phyloP scores from a whole-genome alignment of 64 coral and sea anemone genomes.

The Montipora capricornis region DNA sequence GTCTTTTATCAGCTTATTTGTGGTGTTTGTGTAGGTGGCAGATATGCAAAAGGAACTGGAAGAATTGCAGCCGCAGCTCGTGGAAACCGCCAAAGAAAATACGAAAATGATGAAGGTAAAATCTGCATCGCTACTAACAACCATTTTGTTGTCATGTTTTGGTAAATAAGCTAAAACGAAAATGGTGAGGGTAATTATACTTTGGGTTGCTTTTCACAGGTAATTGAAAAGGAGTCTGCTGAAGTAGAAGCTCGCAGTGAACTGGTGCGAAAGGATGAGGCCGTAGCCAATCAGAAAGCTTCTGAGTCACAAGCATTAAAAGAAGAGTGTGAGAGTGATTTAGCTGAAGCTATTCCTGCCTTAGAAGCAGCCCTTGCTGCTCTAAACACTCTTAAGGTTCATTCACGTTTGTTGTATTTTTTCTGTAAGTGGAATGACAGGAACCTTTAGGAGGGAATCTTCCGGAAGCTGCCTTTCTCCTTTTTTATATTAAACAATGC shows the following conservation, averaged over 20 bases:
- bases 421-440: no score
- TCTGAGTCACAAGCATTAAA: constrained; percentile 92
- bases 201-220: constrained; percentile 29
- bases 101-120: constrained; percentile 89
- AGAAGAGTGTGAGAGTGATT: constrained; percentile 93
- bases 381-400: constrained; percentile 96
- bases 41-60: constrained; percentile 98
- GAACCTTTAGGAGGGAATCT: no score
- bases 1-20: neutral
- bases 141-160: neutral
- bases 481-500: no score
- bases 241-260: constrained; percentile 99
- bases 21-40: constrained; percentile 76
- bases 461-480: no score
- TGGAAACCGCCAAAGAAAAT: constrained; percentile 89
- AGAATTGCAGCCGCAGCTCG: constrained; percentile 90
- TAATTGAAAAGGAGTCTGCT: constrained; percentile 97
- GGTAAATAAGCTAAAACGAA: no score
- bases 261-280: constrained; percentile 95
- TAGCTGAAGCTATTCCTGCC: constrained; percentile 95
- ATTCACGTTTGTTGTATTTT: no score
- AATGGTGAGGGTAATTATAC: neutral
- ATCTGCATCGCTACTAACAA: neutral
- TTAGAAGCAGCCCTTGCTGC: constrained; percentile 97
- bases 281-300: constrained; percentile 93